A percentile compares a stretch with the other conserved stretches of the same genome.
phyloP scores from a whole-genome alignment of 2,113 vertebrate genomes.

The Arvicanthis niloticus region DNA sequence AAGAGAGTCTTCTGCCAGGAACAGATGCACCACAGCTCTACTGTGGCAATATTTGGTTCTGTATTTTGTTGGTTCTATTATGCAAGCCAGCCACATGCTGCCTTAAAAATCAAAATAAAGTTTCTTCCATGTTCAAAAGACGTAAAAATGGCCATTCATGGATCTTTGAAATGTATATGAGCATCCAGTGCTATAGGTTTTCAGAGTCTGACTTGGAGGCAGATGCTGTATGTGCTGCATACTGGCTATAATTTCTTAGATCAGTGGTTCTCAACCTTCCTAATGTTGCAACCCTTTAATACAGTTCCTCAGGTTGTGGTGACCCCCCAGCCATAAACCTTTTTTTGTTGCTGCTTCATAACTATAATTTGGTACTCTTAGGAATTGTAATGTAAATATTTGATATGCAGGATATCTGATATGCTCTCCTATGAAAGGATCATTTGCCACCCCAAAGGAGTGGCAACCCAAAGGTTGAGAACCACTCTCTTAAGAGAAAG shows the following conservation, averaged over 20 bases:
- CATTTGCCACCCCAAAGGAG: neutral
- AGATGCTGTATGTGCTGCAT: rapidly evolving
- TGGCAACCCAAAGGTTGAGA: neutral
- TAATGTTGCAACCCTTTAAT: neutral
- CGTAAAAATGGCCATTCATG: rapidly evolving
- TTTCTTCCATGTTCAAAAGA: neutral
- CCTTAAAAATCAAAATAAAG: neutral
- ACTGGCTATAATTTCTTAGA: neutral
- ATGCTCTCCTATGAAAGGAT: neutral
- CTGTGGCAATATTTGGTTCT: neutral
- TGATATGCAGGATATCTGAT: neutral
- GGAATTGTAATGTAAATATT: neutral
- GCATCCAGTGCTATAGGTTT: rapidly evolving
- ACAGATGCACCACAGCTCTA: neutral
- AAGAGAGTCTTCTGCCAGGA: neutral
- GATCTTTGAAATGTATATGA: neutral
- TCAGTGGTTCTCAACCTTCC: neutral
- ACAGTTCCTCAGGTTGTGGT: neutral
- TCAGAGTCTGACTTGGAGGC: neutral
- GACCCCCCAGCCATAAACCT: neutral
- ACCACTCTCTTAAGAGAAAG: neutral
- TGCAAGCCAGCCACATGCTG: neutral
- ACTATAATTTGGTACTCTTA: neutral
- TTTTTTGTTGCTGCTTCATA: neutral
- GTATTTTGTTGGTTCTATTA: neutral